Conservation (phyloP, 2,888 invertebrate species). For the Eilema griseolum region DNA sequence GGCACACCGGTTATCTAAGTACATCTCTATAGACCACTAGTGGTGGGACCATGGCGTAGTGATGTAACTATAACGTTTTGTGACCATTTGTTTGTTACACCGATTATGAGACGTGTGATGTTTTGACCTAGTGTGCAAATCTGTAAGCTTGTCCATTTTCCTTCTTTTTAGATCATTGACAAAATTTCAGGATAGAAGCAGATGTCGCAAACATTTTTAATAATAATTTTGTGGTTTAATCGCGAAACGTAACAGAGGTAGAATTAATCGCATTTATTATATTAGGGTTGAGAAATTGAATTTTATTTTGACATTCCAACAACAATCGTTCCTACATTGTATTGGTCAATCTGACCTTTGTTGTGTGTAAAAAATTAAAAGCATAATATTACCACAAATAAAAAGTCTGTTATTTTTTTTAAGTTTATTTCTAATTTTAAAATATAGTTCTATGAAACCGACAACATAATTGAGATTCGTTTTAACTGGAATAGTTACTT, state of each 20-base stretch:
- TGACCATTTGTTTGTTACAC: slow-evolving; percentile 18
- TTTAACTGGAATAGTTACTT: not conserved
- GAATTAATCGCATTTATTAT: not conserved
- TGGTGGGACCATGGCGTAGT: slow-evolving; percentile 31
- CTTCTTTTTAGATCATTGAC: not conserved
- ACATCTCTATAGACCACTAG: slow-evolving; percentile 34
- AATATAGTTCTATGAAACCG: not conserved
- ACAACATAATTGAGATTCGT: not conserved
- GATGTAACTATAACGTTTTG: slow-evolving; percentile 23
- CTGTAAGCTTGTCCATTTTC: not conserved
- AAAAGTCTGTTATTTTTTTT: not conserved
- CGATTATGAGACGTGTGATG: slow-evolving; percentile 24
- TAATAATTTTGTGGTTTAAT: not conserved
- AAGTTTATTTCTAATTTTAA: slow-evolving; percentile 5
- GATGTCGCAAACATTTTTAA: not conserved
- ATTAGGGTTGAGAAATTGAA: not conserved
- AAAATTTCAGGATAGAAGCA: not conserved
- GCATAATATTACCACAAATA: slow-evolving; percentile 13
- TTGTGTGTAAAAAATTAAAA: not conserved
- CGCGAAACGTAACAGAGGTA: not conserved
- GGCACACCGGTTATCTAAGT: slow-evolving; percentile 39
- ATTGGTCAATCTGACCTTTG: not conserved
- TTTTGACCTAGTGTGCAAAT: slow-evolving; percentile 12
- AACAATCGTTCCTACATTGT: not conserved
- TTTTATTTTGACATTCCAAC: not conserved